A percentile compares a stretch with the other conserved stretches of the same genome.
phyloP scores from a whole-genome alignment of 2,797 vertebrate species.

The Myotis daubentonii region DNA sequence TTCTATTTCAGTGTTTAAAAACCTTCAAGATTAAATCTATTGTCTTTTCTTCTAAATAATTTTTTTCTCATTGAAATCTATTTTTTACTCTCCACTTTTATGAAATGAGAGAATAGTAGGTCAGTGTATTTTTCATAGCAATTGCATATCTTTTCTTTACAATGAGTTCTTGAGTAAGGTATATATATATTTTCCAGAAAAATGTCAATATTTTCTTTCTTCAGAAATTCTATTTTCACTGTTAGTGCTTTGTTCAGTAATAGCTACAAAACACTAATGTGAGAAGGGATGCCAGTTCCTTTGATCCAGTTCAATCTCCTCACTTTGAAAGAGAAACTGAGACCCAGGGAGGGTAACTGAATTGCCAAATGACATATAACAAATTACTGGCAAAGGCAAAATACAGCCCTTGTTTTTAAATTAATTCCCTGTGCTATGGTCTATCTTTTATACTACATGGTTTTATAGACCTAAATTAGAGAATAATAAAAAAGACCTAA shows the following conservation, averaged over 20 bases:
- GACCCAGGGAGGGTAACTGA: not conserved
- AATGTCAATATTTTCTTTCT: not conserved
- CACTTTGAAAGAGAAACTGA: not conserved
- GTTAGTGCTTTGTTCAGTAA: not conserved
- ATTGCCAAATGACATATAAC: not conserved
- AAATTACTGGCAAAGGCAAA: not conserved
- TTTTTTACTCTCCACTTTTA: slow-evolving; percentile 9
- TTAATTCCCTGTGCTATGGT: not conserved
- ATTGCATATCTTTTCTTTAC: not conserved
- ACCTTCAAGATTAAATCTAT: not conserved
- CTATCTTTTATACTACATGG: not conserved
- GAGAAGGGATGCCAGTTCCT: not conserved
- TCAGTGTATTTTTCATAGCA: not conserved
- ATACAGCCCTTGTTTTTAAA: not conserved
- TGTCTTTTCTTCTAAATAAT: not conserved
- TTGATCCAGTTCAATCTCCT: not conserved
- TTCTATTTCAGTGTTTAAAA: not conserved
- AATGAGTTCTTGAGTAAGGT: not conserved
- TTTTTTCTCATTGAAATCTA: not conserved
- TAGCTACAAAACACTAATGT: not conserved
- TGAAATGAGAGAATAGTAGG: not conserved
- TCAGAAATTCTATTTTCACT: not conserved
- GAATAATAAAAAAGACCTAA: not conserved
- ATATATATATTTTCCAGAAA: not conserved
- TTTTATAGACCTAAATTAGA: not conserved